These are phyloP conservation scores for Calidris pygmaea DNA, from an alignment of 2,113 vertebrate species.

Conservation along the genomic window DNA sequence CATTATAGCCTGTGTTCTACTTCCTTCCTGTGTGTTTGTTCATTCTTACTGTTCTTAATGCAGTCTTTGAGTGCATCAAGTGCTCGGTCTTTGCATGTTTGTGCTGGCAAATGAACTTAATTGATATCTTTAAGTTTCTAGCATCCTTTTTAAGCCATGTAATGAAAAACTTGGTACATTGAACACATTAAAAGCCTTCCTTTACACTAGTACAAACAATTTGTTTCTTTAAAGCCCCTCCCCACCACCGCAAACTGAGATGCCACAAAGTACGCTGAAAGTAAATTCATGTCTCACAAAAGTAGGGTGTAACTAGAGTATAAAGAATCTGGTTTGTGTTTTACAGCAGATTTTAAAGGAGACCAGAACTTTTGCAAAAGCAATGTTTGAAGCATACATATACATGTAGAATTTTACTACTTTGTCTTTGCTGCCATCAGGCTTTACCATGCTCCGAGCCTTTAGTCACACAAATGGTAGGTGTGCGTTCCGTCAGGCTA, in stretches of 20 bases:
- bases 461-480: constrained; percentile 61
- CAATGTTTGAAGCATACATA: neutral
- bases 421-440: constrained; percentile 56
- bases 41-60: neutral
- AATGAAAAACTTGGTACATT: neutral
- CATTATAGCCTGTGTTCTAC: neutral
- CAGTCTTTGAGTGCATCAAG: neutral
- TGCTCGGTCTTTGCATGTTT: neutral
- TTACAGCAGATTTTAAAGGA: constrained; percentile 73
- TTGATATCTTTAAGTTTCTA: neutral
- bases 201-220: neutral
- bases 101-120: neutral
- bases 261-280: neutral
- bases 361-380: constrained; percentile 39
- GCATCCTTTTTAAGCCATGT: neutral
- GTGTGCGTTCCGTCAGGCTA: constrained; percentile 43
- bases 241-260: neutral
- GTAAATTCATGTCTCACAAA: neutral
- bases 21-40: neutral
- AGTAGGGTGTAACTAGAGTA: neutral
- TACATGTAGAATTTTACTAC: neutral
- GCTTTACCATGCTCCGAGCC: constrained; percentile 81
- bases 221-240: neutral
- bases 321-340: constrained; percentile 18
- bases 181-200: neutral